A percentile compares a stretch with the other conserved stretches of the same genome.
Evolutionary conservation across 2,113 vertebrate species (phyloP).

Genomic region (Nesoenas mayeri): DNA sequence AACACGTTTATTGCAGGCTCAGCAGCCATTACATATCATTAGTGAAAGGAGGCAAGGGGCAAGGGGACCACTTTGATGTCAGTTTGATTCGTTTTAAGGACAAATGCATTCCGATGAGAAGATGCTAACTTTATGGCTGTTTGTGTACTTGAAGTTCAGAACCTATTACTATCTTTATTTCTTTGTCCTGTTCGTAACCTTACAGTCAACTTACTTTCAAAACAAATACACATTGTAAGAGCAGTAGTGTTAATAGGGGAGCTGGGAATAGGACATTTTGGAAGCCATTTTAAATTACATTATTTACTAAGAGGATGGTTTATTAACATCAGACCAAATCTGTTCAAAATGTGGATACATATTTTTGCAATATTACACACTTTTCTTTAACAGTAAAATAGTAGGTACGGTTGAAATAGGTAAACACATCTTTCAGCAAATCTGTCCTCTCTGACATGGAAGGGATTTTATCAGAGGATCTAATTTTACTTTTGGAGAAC

Average conservation of each 20-base stretch:
- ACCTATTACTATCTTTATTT: neutral
- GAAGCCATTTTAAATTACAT: neutral
- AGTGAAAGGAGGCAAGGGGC: slow-evolving; percentile 60
- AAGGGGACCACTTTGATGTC: slow-evolving; percentile 58
- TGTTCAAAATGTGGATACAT: neutral
- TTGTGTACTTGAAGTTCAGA: slow-evolving; percentile 16
- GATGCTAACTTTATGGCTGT: neutral
- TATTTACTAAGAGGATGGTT: neutral
- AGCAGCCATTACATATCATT: slow-evolving; percentile 71
- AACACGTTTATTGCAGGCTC: slow-evolving; percentile 64
- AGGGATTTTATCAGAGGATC: neutral
- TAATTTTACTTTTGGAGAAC: neutral
- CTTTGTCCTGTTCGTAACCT: neutral
- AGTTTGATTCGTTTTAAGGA: slow-evolving; percentile 58
- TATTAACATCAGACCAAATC: neutral
- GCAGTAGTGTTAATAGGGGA: neutral
- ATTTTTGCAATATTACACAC: neutral
- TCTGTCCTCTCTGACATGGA: neutral
- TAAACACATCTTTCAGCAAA: neutral
- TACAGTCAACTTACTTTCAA: neutral
- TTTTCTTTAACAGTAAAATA: neutral
- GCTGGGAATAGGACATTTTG: neutral
- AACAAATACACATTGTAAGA: neutral
- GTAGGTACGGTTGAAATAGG: neutral
- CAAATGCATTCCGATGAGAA: slow-evolving; percentile 43